Evolutionary conservation across 2,888 invertebrate genomes (phyloP), one percentile per base, ranked within the genome.

Genomic region (Incurvaria masculella): DNA sequence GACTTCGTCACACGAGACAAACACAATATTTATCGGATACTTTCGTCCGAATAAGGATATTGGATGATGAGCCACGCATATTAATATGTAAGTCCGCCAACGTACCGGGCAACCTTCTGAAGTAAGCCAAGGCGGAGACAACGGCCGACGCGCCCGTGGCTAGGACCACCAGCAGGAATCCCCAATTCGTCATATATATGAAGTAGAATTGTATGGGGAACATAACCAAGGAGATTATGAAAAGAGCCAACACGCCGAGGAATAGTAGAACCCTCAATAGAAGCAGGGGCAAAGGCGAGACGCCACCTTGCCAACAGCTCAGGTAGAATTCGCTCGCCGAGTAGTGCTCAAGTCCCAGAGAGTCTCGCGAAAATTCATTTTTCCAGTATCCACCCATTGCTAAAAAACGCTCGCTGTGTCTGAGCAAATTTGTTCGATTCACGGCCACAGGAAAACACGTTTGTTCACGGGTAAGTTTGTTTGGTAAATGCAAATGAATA

Each of bases 181-280:
- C 70, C 79, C 79, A 79, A 60, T 78, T 68, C 11, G 75, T 70
- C 48, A 78, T 59, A 61, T 75, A 79, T 56, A 79, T 69, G 59
- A 69, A 68, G 56, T 69, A 72, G 52, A 63, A 63, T 52, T 64
- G 56, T 61, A 45, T 19, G 56, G 64, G 57, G 1, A 45, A n/a
- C 6, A 18, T 18, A 1, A 48, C 26, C 2, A 64, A 52, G 0
- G 73, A 73, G 1, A 67, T 18, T 6, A 71, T 21, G 18, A 68
- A 11, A 21, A 65, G 73, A 4, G 56, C 60, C 2, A 69, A 21
- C 54, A 68, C 70, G 20, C 64, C 64, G 16, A 66, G 46, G 44
- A 70, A 68, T 40, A 73, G 50, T 4, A 72, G 45, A 21, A 58
- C 55, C 42, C 69, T 54, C 6, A 69, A 54, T 16, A 56, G 48